These are phyloP conservation scores for Melanotaenia nigrans DNA, from an alignment of 2,797 vertebrate genomes.

Conservation along the genomic window DNA sequence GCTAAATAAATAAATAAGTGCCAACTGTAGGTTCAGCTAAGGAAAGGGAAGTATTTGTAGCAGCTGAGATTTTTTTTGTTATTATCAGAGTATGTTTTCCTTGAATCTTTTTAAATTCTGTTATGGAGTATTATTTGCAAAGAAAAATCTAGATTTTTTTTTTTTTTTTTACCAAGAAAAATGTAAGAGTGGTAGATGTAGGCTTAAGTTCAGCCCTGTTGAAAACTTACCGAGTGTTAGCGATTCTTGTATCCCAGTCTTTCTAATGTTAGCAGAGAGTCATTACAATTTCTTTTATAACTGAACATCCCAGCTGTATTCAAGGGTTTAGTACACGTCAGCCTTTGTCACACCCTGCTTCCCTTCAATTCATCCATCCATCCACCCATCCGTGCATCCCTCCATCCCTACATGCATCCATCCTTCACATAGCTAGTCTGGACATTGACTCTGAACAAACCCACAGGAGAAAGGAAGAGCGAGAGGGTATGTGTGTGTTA, in stretches of 20 bases:
- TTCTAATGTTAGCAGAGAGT: slow-evolving; percentile 62
- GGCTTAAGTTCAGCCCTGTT: slow-evolving; percentile 7
- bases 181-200: slow-evolving; percentile 7
- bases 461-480: slow-evolving; percentile 29
- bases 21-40: slow-evolving; percentile 19
- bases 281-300: slow-evolving; percentile 75
- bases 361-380: slow-evolving; percentile 30
- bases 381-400: slow-evolving; percentile 17
- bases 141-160: slow-evolving; percentile 7
- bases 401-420: slow-evolving; percentile 13
- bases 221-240: slow-evolving; percentile 32
- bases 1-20: slow-evolving; percentile 27
- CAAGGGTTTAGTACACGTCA: slow-evolving; percentile 55
- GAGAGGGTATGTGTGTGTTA: slow-evolving; percentile 16
- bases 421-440: slow-evolving; percentile 34
- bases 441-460: slow-evolving; percentile 50
- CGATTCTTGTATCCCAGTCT: slow-evolving; percentile 59
- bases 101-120: neutral
- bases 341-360: slow-evolving; percentile 41
- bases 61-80: neutral
- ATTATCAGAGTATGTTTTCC: neutral
- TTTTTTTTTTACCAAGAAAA: neutral
- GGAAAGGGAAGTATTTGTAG: slow-evolving; percentile 22
- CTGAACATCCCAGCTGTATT: slow-evolving; percentile 55
- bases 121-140: slow-evolving; percentile 2